Conservation (phyloP, 2,888 invertebrate species). For the Lathronympha strigana region DNA sequence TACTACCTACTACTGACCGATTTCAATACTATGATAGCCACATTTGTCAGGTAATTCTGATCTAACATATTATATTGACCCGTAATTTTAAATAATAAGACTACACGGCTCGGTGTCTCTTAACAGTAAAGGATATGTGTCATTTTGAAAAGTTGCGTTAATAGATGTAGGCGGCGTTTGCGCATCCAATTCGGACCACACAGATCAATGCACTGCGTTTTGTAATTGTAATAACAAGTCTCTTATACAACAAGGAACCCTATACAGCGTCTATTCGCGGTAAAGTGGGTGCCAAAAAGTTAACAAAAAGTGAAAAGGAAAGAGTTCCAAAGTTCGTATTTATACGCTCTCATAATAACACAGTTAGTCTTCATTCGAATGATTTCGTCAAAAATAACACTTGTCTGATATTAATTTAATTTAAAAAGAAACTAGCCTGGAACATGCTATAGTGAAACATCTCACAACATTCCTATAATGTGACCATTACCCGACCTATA, state of each 20-base stretch:
- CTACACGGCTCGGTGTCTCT: background rate
- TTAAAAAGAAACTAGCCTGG: background rate
- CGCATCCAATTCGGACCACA: background rate
- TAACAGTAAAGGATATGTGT: conserved; percentile 1
- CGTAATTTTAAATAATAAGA: background rate
- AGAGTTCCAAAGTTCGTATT: too few relatives aligned
- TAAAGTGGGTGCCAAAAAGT: too few relatives aligned
- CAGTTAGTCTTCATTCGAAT: too few relatives aligned
- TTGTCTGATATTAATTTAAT: too few relatives aligned
- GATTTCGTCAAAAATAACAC: too few relatives aligned
- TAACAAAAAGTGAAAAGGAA: too few relatives aligned
- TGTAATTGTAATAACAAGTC: conserved; percentile 4
- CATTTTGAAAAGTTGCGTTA: conserved; percentile 10
- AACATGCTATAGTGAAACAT: background rate
- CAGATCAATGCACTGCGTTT: conserved; percentile 8
- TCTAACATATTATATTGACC: background rate
- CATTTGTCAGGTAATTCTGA: too few relatives aligned
- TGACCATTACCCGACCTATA: conserved; percentile 12
- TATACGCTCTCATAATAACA: too few relatives aligned
- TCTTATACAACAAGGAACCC: background rate
- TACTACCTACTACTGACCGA: too few relatives aligned
- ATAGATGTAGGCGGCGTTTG: conserved; percentile 1
- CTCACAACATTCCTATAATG: conserved; percentile 4
- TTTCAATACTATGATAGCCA: too few relatives aligned
- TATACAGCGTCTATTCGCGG: too few relatives aligned